Percentiles rank a stretch among this genome's conserved stretches.
Evolutionary conservation across 1,140 invertebrate genomes (phyloP).

Genomic region (Notospermus geniculatus): DNA sequence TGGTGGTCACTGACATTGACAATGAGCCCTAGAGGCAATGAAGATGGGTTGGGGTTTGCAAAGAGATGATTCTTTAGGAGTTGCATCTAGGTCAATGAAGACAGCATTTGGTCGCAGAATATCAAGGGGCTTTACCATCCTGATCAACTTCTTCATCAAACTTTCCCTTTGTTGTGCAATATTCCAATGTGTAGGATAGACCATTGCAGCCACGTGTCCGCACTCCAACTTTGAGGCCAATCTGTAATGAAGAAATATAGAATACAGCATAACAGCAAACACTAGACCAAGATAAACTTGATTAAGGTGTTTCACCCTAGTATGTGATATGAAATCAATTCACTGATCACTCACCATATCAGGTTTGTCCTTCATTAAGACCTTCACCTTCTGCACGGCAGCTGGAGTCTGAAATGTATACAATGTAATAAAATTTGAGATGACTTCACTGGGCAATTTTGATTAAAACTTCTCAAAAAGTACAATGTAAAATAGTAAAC

Average conservation of each 20-base stretch:
- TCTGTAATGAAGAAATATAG: constrained; percentile 23
- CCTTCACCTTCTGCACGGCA: constrained; percentile 80
- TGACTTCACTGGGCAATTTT: neutral
- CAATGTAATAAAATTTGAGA: neutral
- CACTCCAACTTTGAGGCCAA: constrained; percentile 91
- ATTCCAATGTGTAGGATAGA: constrained; percentile 94
- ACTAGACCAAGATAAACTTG: neutral
- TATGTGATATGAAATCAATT: constrained; percentile 3
- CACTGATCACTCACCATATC: constrained; percentile 66
- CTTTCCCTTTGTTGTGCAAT: constrained; percentile 85
- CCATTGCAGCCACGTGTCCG: constrained; percentile 97
- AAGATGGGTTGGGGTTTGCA: too few species aligned
- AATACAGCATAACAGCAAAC: neutral
- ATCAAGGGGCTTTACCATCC: too few species aligned
- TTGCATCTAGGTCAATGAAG: too few species aligned
- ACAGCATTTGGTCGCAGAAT: too few species aligned
- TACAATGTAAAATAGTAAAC: too few species aligned
- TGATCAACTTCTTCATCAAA: constrained; percentile 97
- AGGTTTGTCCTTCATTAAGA: constrained; percentile 68
- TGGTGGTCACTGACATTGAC: too few species aligned
- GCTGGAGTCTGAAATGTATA: constrained; percentile 68
- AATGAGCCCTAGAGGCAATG: too few species aligned
- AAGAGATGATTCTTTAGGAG: neutral
- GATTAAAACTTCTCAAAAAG: neutral
- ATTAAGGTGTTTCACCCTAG: constrained; percentile 1